Evolutionary conservation across 2,888 invertebrate genomes (phyloP).

Genomic region (Stratiomys singularior): DNA sequence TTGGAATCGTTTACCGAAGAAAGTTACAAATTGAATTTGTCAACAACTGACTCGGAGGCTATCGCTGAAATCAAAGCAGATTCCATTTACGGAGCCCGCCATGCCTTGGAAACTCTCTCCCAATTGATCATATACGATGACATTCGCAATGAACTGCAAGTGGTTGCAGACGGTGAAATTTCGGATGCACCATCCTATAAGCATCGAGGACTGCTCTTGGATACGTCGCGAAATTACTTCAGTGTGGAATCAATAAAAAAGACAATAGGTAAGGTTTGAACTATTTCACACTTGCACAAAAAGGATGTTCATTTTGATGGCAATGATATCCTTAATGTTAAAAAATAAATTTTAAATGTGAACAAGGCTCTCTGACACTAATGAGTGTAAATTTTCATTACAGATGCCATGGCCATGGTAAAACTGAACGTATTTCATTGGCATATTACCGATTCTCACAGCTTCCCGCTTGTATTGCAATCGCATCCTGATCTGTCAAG

Average conservation of each 20-base stretch:
- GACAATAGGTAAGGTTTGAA: conserved; percentile 71
- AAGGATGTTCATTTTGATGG: too few species aligned
- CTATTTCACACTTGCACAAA: too few species aligned
- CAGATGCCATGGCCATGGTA: conserved; percentile 88
- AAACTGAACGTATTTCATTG: conserved; percentile 96
- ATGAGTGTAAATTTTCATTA: too few species aligned
- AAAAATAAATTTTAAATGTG: too few species aligned
- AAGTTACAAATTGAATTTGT: conserved; percentile 64
- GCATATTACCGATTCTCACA: conserved; percentile 94
- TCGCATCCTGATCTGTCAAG: conserved; percentile 77
- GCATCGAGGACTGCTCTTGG: conserved; percentile 88
- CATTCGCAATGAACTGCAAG: conserved; percentile 66
- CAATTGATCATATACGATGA: conserved; percentile 65
- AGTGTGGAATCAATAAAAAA: conserved; percentile 76
- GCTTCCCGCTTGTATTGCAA: conserved; percentile 87
- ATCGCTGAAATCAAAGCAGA: conserved; percentile 67
- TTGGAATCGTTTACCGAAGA: conserved; percentile 69
- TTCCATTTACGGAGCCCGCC: conserved; percentile 72
- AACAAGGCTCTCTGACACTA: too few species aligned
- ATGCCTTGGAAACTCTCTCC: conserved; percentile 71
- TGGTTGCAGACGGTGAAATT: conserved; percentile 72
- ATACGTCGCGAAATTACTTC: conserved; percentile 90
- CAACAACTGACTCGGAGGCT: conserved; percentile 62
- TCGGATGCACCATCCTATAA: conserved; percentile 85
- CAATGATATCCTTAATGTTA: too few species aligned